These are phyloP conservation scores for Ophioninae sp. DNA, from an alignment of 2,888 invertebrate species.

Conservation along the genomic window DNA sequence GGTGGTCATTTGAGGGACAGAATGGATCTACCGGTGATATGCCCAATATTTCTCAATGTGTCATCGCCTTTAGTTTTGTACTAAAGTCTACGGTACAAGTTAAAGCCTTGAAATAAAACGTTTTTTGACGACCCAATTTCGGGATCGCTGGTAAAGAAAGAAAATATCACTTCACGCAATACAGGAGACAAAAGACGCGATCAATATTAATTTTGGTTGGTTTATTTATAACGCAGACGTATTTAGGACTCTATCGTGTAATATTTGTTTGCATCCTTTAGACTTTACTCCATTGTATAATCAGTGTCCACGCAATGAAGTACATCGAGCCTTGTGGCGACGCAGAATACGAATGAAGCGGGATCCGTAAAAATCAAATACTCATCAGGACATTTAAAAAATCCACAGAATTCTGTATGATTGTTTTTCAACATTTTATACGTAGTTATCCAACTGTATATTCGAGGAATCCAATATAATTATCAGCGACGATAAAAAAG, in stretches of 20 bases:
- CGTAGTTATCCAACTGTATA: not conserved
- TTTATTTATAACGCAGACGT: not conserved
- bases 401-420: not conserved
- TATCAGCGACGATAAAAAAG: not conserved
- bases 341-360: no score
- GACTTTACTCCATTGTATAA: not conserved
- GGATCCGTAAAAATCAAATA: no score
- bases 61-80: not conserved
- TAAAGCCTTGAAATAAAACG: not conserved
- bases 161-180: not conserved
- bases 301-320: not conserved
- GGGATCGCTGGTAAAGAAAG: not conserved
- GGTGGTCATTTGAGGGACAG: slow-evolving; percentile 1
- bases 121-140: slow-evolving; percentile 13
- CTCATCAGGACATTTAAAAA: no score
- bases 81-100: slow-evolving; percentile 5
- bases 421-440: not conserved
- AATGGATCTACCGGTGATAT: slow-evolving; percentile 23
- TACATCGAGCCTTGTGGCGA: not conserved
- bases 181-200: not conserved
- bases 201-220: not conserved
- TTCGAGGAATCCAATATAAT: not conserved
- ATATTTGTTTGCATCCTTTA: not conserved
- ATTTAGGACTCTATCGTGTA: not conserved
- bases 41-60: slow-evolving; percentile 21